These are phyloP conservation scores for Phodopus roborovskii DNA, from an alignment of 2,113 vertebrate species.

Conservation along the genomic window DNA sequence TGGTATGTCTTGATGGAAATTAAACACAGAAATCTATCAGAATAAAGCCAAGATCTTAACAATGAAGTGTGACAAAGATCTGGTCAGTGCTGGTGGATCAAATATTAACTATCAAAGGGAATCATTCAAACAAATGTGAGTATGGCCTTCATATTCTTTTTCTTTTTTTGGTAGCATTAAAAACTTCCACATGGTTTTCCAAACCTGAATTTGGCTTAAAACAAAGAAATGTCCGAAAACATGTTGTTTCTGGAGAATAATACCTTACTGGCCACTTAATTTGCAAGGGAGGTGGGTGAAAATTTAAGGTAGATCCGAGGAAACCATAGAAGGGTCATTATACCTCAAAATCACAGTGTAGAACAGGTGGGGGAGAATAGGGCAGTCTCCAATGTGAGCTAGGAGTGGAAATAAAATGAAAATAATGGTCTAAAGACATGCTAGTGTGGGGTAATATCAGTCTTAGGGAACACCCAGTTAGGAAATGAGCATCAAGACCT, in stretches of 20 bases:
- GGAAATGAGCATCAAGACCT: neutral
- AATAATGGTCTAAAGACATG: neutral
- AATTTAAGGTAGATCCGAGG: fast-evolving
- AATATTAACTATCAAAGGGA: neutral
- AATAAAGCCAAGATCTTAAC: neutral
- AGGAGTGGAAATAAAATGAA: neutral
- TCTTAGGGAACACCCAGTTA: neutral
- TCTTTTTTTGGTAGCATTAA: neutral
- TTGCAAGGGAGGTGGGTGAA: neutral
- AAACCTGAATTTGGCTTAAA: neutral
- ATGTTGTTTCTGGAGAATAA: neutral
- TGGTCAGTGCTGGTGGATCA: neutral
- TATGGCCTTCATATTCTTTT: neutral
- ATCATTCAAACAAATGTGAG: neutral
- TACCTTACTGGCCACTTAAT: neutral
- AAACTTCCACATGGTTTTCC: neutral
- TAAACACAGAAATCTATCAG: too few species aligned
- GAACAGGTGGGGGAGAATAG: neutral
- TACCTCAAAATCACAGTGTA: fast-evolving
- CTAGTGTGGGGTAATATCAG: neutral
- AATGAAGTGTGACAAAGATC: fast-evolving
- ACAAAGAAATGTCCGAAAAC: neutral
- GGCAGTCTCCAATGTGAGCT: fast-evolving
- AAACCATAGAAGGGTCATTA: neutral
- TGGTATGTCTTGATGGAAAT: neutral